Base-by-base conservation (phyloP, 2,797 vertebrate species). In the Chanos chanos region DNA sequence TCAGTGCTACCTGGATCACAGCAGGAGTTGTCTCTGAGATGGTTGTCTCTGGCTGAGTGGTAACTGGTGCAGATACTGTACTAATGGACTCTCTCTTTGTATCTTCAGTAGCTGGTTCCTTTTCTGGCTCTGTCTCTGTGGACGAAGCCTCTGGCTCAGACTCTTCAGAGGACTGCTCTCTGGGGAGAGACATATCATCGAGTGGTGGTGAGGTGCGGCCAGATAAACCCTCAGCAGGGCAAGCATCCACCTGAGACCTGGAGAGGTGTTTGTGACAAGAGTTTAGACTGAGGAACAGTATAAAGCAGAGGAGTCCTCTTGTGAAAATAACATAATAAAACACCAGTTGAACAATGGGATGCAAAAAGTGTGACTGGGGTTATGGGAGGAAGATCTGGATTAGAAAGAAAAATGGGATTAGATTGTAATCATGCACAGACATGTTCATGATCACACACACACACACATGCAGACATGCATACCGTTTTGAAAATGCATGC, bases 181-280 rank as follows among this genome's bases (percentile, higher is more conserved):
- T 61, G 15, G 48, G 44, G 19, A 24, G 21, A 6, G 28, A 8
- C n/a, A n/a, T n/a, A n/a, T n/a, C n/a, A n/a, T n/a, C n/a, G n/a
- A n/a, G n/a, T n/a, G n/a, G n/a, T n/a, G n/a, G n/a, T n/a, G n/a
- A n/a, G n/a, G 12, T 18, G 61, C 8, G 6, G 53, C 49, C 2
- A n/a, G n/a, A n/a, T n/a, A n/a, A n/a, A n/a, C 57, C 70, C 28
- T 69, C 69, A 56, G 70, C 55, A 0, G 72, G 64, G 59, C 75
- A 71, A n/a, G 81, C 10, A 12, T 86, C 82, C 3, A 78, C 6
- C 39, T 77, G 28, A 53, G 64, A 75, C 61, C 88, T 89, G 72
- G 7, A 69, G 27, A 61, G 33, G 37, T 8, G 7, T 7, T 18
- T 43, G 21, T 4, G 1, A 2, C 6, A 25, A 27, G 4, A 58